phyloP scores from a whole-genome alignment of 1,140 invertebrate species.

The Micrasema longulum region DNA sequence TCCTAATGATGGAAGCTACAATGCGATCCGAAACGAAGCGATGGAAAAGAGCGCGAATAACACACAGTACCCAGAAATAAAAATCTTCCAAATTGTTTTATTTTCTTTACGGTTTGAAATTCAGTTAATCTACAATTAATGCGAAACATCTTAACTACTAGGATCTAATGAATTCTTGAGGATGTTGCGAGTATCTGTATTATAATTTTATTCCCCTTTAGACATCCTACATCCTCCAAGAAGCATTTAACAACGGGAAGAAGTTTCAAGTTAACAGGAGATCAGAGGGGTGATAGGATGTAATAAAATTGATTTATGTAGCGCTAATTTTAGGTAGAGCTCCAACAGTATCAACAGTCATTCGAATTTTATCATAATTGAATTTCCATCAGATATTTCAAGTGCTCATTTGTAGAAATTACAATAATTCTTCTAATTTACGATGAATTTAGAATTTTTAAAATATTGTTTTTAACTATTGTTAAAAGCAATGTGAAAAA shows the following conservation, averaged over 20 bases:
- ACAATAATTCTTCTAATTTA: neutral
- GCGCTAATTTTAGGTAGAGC: neutral
- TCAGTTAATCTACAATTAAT: no score
- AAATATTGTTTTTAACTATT: no score
- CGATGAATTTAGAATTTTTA: no score
- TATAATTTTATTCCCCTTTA: conserved; percentile 16
- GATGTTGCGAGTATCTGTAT: neutral
- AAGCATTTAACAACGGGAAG: conserved; percentile 9
- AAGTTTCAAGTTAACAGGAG: conserved; percentile 11
- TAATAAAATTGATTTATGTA: conserved; percentile 15
- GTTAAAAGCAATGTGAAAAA: no score
- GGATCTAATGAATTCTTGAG: neutral
- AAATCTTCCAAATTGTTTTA: no score
- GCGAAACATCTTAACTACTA: no score
- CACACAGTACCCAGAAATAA: no score
- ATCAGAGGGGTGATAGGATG: conserved; percentile 10
- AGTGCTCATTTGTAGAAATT: no score
- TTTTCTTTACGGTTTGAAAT: no score
- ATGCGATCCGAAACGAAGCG: no score
- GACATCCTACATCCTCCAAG: conserved; percentile 9
- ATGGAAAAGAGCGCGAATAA: no score
- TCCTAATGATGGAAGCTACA: no score
- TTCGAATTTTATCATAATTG: neutral
- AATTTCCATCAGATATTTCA: neutral
- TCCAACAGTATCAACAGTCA: neutral